A percentile compares a stretch with the other conserved stretches of the same genome.
These are phyloP conservation scores for Crax fasciolata DNA, from an alignment of 2,797 vertebrate species.

Conservation along the genomic window DNA sequence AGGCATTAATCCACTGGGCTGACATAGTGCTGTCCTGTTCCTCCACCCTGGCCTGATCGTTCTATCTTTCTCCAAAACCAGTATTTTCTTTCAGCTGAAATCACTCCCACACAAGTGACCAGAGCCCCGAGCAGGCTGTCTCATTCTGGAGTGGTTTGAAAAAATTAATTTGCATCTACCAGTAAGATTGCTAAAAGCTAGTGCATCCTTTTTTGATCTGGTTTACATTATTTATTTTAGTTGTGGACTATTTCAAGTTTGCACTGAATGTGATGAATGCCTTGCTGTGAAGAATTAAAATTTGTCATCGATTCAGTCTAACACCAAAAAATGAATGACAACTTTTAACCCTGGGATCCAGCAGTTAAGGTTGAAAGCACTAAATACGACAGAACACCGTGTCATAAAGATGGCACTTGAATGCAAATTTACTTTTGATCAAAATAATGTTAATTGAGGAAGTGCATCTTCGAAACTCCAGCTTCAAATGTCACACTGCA, in stretches of 20 bases:
- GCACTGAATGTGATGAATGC: neutral
- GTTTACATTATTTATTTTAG: neutral
- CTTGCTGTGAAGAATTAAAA: neutral
- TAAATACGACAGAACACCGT: neutral
- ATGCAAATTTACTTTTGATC: neutral
- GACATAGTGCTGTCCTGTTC: neutral
- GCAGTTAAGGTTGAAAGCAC: neutral
- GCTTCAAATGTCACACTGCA: neutral
- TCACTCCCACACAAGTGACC: rapidly evolving
- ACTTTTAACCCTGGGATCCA: neutral
- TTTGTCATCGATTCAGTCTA: neutral
- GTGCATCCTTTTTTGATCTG: neutral
- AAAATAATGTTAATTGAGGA: neutral
- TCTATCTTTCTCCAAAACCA: neutral
- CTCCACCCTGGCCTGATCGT: neutral
- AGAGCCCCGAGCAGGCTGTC: neutral
- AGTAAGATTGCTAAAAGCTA: neutral
- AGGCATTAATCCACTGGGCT: neutral
- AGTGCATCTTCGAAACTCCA: neutral
- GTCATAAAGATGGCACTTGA: neutral
- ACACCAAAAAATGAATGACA: neutral
- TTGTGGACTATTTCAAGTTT: neutral
- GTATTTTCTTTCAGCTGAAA: neutral
- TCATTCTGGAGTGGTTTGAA: neutral
- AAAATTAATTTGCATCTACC: neutral